Percentiles rank a stretch among this genome's conserved stretches.
Conservation (phyloP, 2,113 vertebrate species). For the Cinclus mexicanus region DNA sequence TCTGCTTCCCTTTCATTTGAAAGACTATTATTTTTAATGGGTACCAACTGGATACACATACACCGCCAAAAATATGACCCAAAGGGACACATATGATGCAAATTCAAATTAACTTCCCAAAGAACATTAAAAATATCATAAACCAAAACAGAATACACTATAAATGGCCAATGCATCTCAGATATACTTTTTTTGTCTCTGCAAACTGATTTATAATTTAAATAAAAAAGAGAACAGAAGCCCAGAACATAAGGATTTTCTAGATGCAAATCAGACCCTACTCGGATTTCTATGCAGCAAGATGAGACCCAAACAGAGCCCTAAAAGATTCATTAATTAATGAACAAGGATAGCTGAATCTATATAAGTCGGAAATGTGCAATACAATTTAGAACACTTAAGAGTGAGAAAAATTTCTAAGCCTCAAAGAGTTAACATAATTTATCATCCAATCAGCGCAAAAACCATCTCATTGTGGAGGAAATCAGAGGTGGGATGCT, state of each 20-base stretch:
- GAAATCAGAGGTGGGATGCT: conserved; percentile 26
- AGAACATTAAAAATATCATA: background rate
- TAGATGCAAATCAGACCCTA: background rate
- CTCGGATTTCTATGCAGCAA: background rate
- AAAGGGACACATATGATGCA: background rate
- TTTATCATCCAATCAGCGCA: background rate
- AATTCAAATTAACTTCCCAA: background rate
- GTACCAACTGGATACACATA: background rate
- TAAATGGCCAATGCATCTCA: no score
- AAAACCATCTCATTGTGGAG: background rate
- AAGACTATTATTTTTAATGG: background rate
- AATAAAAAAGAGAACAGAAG: background rate
- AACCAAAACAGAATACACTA: background rate
- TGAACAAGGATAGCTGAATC: background rate
- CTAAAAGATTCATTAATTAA: background rate
- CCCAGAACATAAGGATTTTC: background rate
- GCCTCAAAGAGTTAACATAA: background rate
- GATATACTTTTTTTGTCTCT: no score
- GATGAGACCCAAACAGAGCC: background rate
- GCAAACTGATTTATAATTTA: background rate
- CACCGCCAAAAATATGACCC: background rate
- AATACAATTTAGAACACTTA: background rate
- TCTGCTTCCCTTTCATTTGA: background rate
- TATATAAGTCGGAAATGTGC: background rate
- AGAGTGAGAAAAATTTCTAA: background rate